Percentiles rank a stretch among this genome's conserved stretches.
Conservation (phyloP, 2,797 vertebrate genomes). For the Oophaga sylvatica region DNA sequence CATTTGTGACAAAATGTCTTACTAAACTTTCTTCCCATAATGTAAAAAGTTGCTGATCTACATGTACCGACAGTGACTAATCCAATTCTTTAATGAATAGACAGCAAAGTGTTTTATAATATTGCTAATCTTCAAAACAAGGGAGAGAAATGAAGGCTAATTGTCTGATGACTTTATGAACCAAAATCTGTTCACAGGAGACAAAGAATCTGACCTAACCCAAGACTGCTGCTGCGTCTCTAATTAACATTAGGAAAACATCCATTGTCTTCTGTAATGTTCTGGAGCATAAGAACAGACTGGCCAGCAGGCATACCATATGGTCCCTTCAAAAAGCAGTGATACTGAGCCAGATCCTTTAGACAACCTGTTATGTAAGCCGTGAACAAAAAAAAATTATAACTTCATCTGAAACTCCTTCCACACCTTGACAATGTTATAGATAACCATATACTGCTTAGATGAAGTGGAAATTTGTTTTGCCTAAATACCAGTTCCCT, state of each 20-base stretch:
- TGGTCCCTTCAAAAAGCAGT: constrained; percentile 52
- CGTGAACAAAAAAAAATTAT: constrained; percentile 38
- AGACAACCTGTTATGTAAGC: constrained; percentile 54
- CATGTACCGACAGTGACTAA: neutral
- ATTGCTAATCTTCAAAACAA: constrained; percentile 42
- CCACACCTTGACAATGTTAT: neutral
- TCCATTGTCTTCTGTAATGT: constrained; percentile 57
- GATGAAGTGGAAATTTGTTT: neutral
- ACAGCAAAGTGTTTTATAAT: constrained; percentile 24
- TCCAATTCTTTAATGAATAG: neutral
- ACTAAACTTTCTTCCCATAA: neutral
- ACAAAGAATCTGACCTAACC: constrained; percentile 55
- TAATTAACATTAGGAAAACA: constrained; percentile 60
- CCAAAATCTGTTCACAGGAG: constrained; percentile 53
- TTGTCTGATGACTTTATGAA: constrained; percentile 57
- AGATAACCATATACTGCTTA: neutral
- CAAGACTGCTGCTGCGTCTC: constrained; percentile 55
- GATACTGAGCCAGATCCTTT: constrained; percentile 39
- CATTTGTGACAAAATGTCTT: neutral
- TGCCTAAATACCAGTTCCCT: neutral
- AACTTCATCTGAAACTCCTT: constrained; percentile 29
- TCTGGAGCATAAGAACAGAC: constrained; percentile 55
- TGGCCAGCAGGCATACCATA: constrained; percentile 58
- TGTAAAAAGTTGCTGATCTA: neutral
- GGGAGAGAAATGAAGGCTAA: constrained; percentile 50